Percentiles rank a stretch among this genome's conserved stretches.
phyloP scores from a whole-genome alignment of 1,140 invertebrate genomes.

The Matsumurasca onukii region DNA sequence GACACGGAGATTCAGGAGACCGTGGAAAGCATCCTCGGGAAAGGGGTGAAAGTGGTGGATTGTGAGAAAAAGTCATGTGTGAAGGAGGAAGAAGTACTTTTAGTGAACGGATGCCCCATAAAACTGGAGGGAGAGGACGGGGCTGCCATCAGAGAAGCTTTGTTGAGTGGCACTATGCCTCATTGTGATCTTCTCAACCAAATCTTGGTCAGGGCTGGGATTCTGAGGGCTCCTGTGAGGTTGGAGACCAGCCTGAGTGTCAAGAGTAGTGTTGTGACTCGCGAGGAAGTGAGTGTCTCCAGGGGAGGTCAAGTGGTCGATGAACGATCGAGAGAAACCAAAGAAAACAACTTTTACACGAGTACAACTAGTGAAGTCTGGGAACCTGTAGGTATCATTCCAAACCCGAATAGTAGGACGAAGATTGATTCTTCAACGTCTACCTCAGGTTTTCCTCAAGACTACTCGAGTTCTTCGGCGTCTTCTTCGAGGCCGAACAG shows the following conservation, averaged over 20 bases:
- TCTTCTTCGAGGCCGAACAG: conserved; percentile 19
- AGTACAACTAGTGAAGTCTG: conserved; percentile 68
- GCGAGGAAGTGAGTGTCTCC: conserved; percentile 70
- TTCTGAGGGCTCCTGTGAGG: conserved; percentile 63
- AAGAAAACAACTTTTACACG: conserved; percentile 70
- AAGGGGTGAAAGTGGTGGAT: conserved; percentile 71
- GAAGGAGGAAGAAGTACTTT: conserved; percentile 69
- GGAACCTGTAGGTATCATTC: conserved; percentile 52
- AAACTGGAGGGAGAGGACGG: conserved; percentile 68
- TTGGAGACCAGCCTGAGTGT: conserved; percentile 72
- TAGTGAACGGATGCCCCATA: conserved; percentile 73
- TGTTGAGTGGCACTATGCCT: conserved; percentile 69
- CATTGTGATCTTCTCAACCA: conserved; percentile 71
- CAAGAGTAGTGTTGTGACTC: conserved; percentile 70
- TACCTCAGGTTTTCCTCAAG: conserved; percentile 14
- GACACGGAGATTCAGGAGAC: conserved; percentile 74
- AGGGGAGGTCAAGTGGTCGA: conserved; percentile 68
- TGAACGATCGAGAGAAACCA: conserved; percentile 69
- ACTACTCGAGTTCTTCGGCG: conserved; percentile 23
- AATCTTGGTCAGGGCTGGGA: conserved; percentile 57
- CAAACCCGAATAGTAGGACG: neutral
- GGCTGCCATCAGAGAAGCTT: conserved; percentile 65
- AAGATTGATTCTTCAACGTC: conserved; percentile 23
- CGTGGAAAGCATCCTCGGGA: conserved; percentile 73
- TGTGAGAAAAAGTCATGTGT: conserved; percentile 73